phyloP scores from a whole-genome alignment of 2,888 invertebrate species.

The Malacosoma neustria region DNA sequence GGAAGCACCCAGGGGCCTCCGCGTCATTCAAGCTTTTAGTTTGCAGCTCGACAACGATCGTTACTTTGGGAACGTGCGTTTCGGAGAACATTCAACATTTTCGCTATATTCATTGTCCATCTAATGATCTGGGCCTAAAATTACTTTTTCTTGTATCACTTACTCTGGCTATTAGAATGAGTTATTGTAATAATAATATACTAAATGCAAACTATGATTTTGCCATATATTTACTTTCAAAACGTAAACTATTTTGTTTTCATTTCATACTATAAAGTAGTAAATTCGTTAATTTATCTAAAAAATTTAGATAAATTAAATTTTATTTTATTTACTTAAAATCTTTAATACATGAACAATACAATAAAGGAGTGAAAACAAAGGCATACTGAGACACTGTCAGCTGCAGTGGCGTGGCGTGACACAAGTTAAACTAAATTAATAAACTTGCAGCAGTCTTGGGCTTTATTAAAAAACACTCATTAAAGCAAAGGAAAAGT shows the following conservation, averaged over 20 bases:
- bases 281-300: too few species aligned
- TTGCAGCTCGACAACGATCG: conserved; percentile 58
- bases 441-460: conserved; percentile 70
- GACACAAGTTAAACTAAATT: conserved; percentile 72
- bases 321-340: too few species aligned
- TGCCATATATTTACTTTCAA: too few species aligned
- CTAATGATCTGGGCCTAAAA: background rate
- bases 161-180: too few species aligned
- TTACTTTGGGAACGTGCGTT: conserved; percentile 51
- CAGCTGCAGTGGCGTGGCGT: conserved; percentile 26
- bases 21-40: conserved; percentile 69
- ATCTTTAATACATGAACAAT: background rate
- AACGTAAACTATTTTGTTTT: too few species aligned
- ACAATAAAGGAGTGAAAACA: background rate
- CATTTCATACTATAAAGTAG: too few species aligned
- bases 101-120: too few species aligned
- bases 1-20: conserved; percentile 33
- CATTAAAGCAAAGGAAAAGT: conserved; percentile 72
- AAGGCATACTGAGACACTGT: background rate
- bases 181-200: too few species aligned
- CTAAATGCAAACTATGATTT: too few species aligned
- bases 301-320: too few species aligned
- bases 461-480: conserved; percentile 74
- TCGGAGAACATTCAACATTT: conserved; percentile 30
- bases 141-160: conserved; percentile 1